Evolutionary conservation across 2,113 vertebrate genomes (phyloP), one percentile per base, ranked within the genome.

Genomic region (Tragelaphus imberbis): DNA sequence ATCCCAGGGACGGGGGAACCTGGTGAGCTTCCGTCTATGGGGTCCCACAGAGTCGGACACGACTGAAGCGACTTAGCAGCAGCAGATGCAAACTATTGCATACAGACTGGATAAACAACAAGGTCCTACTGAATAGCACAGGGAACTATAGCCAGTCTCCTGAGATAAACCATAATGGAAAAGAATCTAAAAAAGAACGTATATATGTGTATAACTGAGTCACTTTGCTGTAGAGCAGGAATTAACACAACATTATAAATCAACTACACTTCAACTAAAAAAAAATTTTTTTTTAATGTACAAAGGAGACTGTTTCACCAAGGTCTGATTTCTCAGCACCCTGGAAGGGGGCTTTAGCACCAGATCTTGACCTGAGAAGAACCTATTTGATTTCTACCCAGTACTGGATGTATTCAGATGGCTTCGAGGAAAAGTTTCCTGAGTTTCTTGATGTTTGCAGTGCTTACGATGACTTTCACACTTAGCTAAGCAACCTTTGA

Each of bases 401-500:
- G 44, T 4, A 9, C 27, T 8, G 92, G 88, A 61, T 44, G 81
- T 55, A 25, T 30, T 49, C 88, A 58, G 65, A 90, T 16, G 49
- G 44, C 90, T 96, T 98, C 95, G 80, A 96, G 92, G 98, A 96
- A 96, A 23, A 17, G 19, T 79, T 88, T 88, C 79, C 97, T 91
- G 84, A 33, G 89, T 28, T 10, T 91, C 97, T 87, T 40, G 91
- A 53, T 19, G 85, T 56, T 49, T 4, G 15, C 17, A 11, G 85
- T 1, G 40, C 77, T 91, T 30, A 21, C 81, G 16, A 95, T 33
- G 71, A 90, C 90, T 97, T 96, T 97, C 75, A 13, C 88, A 94
- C 88, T 68, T 40, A 47, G 47, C 86, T 86, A 88, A 80, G 94
- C 89, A 92, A 97, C 93, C 96, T 98, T 94, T 97, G 98, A 84